Evolutionary conservation across 1,140 invertebrate genomes (phyloP), one percentile per base, ranked within the genome.

Genomic region (Drosophila ironensis): DNA sequence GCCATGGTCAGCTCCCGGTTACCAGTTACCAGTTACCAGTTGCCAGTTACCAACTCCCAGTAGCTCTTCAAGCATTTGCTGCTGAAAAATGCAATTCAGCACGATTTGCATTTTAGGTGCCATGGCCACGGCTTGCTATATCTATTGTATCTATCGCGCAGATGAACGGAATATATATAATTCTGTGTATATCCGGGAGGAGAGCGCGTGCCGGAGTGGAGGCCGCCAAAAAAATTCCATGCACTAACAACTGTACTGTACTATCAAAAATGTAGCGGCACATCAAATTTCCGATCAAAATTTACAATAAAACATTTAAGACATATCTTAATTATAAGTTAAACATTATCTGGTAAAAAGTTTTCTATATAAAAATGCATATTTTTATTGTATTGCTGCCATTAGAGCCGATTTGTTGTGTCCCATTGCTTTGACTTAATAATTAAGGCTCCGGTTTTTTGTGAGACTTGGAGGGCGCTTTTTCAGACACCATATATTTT

Each of bases 1-100:
- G 53, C 53, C 53, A 57, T 51, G 53, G 53, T 38, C 53, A 51
- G 42, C n/a, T 56, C 16, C 27, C 48, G 11, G 20, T 9, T 11
- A 8, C 40, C 46, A 24, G 11, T 4, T 12, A 12, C 30, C 30
- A 12, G 6, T 12, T 27, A n/a, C 27, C 48, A 17, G 20, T 9
- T 11, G 3, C 40, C 46, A 24, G 11, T 4, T 12, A 12, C 30
- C 30, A 12, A 12, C 30, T 27, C n/a, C 8, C 3, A 9, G 44
- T 11, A 20, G 47, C 51, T 42, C 35, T 27, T 40, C 54, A 47
- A 38, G 54, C 54, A 35, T 61, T 63, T 37, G n/a, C 47, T 48
- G 33, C 48, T 54, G 27, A 80, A 77, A 80, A 80, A 73, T 80
- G 75, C 75, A 80, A 80, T 80, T 80, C 75, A 80, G 75, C 75